Evolutionary conservation across 2,113 vertebrate species (phyloP).

Genomic region (Fregata magnificens): DNA sequence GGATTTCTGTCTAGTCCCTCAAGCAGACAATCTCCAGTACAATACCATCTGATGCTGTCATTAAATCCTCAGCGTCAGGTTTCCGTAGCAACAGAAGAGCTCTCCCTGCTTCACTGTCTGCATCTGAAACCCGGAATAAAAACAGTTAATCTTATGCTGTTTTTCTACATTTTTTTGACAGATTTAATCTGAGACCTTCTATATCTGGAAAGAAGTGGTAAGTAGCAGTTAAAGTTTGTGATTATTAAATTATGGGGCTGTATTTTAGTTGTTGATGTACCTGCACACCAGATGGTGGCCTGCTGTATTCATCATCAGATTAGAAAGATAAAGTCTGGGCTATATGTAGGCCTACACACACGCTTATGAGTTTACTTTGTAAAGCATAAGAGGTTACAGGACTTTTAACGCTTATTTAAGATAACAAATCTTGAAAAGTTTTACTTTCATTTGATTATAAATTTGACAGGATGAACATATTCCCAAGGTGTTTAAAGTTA

Average conservation of each 20-base stretch:
- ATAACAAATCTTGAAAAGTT: neutral
- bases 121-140: constrained; percentile 1
- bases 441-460: neutral
- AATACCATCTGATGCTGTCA: constrained; percentile 42
- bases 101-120: constrained; percentile 17
- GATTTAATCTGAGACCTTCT: constrained; percentile 1
- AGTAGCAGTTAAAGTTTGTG: constrained; percentile 51
- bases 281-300: constrained; percentile 78
- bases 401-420: neutral
- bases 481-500: neutral
- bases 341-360: constrained; percentile 54
- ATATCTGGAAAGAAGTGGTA: constrained; percentile 29
- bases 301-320: constrained; percentile 75
- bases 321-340: constrained; percentile 80
- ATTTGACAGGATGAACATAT: neutral
- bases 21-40: constrained; percentile 9
- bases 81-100: constrained; percentile 72
- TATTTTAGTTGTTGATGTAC: constrained; percentile 25
- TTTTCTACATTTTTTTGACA: neutral
- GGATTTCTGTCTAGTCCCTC: neutral
- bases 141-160: neutral
- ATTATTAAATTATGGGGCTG: constrained; percentile 40
- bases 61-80: constrained; percentile 69
- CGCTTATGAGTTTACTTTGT: constrained; percentile 24
- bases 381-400: neutral